Percentiles rank a stretch among this genome's conserved stretches.
Conservation (phyloP, 2,888 invertebrate species). For the Chrysolina americana region DNA sequence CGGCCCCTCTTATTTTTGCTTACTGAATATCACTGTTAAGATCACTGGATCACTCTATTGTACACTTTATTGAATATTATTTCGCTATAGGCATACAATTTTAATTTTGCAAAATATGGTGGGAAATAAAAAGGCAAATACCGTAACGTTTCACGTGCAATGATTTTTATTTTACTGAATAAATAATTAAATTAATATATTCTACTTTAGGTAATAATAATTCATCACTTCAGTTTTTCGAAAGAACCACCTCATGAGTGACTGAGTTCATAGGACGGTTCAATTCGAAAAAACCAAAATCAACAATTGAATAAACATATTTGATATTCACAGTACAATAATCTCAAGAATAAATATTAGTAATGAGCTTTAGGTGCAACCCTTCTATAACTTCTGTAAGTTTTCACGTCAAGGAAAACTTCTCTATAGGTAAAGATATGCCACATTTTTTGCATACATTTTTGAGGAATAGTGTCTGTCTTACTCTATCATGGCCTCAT, state of each 20-base stretch:
- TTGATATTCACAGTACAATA: background rate
- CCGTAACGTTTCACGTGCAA: background rate
- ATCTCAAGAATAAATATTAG: background rate
- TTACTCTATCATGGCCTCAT: too few species aligned
- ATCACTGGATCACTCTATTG: too few species aligned
- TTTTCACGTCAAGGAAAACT: background rate
- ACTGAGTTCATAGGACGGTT: constrained; percentile 1
- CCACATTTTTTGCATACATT: too few species aligned
- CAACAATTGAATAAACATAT: background rate
- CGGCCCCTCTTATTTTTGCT: too few species aligned
- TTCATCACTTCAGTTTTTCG: background rate
- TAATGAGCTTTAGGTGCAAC: background rate
- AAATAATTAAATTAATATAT: background rate
- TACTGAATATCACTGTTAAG: too few species aligned
- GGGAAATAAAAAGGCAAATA: too few species aligned
- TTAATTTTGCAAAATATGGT: too few species aligned
- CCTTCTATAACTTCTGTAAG: background rate
- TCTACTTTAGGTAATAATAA: constrained; percentile 5
- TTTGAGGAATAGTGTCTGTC: too few species aligned
- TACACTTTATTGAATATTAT: too few species aligned
- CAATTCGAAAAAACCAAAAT: background rate
- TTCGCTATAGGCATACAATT: too few species aligned
- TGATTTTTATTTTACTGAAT: constrained; percentile 1
- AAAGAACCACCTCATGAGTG: background rate
- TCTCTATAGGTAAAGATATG: too few species aligned